phyloP scores from a whole-genome alignment of 2,113 vertebrate genomes.

The Furnarius figulus region DNA sequence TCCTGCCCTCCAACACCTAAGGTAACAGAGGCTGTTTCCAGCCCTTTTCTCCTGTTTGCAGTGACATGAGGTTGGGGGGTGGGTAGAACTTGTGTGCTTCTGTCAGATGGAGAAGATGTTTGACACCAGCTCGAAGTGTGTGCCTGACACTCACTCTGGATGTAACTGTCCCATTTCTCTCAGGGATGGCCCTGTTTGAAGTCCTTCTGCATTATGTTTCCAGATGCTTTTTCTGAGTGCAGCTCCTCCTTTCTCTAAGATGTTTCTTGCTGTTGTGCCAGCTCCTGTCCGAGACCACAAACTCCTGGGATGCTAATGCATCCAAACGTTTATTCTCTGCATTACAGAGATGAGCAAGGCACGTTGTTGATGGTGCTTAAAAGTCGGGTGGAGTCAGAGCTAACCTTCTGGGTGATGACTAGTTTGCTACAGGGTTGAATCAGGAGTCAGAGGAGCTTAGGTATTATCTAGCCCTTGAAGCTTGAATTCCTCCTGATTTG shows the following conservation, averaged over 20 bases:
- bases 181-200: background rate
- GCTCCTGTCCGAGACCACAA: background rate
- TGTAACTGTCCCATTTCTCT: background rate
- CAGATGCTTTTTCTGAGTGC: background rate
- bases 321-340: background rate
- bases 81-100: background rate
- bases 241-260: background rate
- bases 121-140: background rate
- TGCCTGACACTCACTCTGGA: background rate
- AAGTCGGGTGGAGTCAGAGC: background rate
- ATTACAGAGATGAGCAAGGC: background rate
- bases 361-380: background rate
- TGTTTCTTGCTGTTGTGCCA: background rate
- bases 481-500: background rate
- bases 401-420: background rate
- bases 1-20: background rate
- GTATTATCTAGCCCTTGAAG: conserved; percentile 11
- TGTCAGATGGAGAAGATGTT: background rate
- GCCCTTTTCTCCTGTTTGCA: background rate
- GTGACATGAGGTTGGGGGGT: fast-evolving
- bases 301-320: background rate
- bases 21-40: background rate
- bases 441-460: background rate
- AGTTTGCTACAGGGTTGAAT: background rate
- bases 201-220: background rate